Percentiles rank a stretch among this genome's conserved stretches.
Conservation (phyloP, 1,140 invertebrate genomes). For the Anthonomus grandis region DNA sequence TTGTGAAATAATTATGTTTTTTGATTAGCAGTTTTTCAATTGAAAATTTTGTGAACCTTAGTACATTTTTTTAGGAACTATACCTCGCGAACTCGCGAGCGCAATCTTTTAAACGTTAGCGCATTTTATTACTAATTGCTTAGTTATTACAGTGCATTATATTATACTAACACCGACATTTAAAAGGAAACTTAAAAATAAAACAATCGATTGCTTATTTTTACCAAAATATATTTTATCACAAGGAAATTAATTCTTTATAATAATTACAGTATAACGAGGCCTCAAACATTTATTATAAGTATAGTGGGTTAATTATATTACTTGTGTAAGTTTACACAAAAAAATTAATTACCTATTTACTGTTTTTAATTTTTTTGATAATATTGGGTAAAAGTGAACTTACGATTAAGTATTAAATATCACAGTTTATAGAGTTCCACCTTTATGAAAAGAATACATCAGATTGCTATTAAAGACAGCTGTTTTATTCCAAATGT, state of each 20-base stretch:
- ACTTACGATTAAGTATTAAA: conserved; percentile 38
- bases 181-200: conserved; percentile 34
- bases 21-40: conserved; percentile 39
- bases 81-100: conserved; percentile 17
- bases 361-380: conserved; percentile 39
- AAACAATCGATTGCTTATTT: conserved; percentile 36
- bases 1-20: conserved; percentile 42
- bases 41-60: conserved; percentile 44
- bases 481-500: conserved; percentile 8
- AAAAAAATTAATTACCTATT: too few species aligned
- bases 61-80: conserved; percentile 18
- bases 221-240: conserved; percentile 45
- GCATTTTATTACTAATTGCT: too few species aligned
- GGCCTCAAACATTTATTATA: conserved; percentile 37
- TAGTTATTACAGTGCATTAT: conserved; percentile 27
- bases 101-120: conserved; percentile 40
- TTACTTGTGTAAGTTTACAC: conserved; percentile 39
- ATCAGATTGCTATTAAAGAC: conserved; percentile 3
- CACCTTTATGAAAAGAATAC: background rate
- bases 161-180: conserved; percentile 30
- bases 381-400: conserved; percentile 38
- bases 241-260: conserved; percentile 34
- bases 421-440: conserved; percentile 26
- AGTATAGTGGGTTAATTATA: conserved; percentile 23
- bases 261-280: conserved; percentile 32